Conservation (phyloP, 1,140 invertebrate genomes). For the Helicoverpa zea region DNA sequence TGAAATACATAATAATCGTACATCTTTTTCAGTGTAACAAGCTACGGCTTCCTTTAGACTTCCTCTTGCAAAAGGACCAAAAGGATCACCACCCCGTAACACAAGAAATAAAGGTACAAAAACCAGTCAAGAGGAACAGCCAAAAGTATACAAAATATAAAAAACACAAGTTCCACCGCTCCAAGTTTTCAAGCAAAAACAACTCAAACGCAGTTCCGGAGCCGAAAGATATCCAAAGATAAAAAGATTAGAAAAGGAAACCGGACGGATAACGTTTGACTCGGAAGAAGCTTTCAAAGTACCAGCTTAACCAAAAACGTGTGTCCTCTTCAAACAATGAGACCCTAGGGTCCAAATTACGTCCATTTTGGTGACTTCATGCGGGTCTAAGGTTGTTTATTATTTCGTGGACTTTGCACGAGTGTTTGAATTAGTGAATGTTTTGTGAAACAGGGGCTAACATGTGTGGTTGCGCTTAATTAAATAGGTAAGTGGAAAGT, state of each 20-base stretch:
- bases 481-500: constrained; percentile 12
- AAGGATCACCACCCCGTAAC: neutral
- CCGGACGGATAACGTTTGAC: constrained; percentile 30
- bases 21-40: too few species aligned
- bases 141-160: neutral
- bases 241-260: constrained; percentile 18
- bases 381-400: constrained; percentile 16
- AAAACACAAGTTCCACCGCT: neutral
- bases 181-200: constrained; percentile 26
- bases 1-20: too few species aligned
- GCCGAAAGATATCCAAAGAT: constrained; percentile 30
- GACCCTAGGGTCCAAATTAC: constrained; percentile 33
- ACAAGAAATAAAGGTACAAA: neutral
- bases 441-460: constrained; percentile 23
- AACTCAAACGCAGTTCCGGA: constrained; percentile 25
- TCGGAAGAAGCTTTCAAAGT: constrained; percentile 32
- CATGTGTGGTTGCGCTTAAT: constrained; percentile 23
- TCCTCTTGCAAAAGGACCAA: too few species aligned
- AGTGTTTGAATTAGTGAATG: constrained; percentile 35
- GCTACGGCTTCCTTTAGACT: too few species aligned
- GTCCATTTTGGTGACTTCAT: constrained; percentile 5
- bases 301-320: constrained; percentile 19
- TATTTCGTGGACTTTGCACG: constrained; percentile 8
- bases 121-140: neutral
- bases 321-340: constrained; percentile 39